These are phyloP conservation scores for Hemiscyllium ocellatum DNA, from an alignment of 2,113 vertebrate species.

Conservation along the genomic window DNA sequence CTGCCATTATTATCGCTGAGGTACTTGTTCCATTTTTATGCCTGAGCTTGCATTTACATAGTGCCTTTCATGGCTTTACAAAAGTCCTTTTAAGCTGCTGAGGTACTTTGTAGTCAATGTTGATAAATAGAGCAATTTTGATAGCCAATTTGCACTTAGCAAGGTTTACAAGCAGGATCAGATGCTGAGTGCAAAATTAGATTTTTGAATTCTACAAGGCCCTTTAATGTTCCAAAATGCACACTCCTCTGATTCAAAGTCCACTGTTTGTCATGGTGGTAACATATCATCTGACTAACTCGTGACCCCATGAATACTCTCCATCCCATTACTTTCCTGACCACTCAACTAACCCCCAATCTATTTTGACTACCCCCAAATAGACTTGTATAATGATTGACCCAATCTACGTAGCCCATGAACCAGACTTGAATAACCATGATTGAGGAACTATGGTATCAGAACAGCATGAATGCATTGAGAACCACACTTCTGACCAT, in stretches of 20 bases:
- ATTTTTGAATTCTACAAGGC: neutral
- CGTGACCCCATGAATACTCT: too few species aligned
- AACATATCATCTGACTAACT: neutral
- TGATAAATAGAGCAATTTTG: neutral
- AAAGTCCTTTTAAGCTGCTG: neutral
- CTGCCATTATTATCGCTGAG: too few species aligned
- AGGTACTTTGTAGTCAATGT: neutral
- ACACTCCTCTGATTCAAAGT: neutral
- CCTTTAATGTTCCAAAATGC: neutral
- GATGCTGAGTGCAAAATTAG: neutral
- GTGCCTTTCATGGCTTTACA: neutral
- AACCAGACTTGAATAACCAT: too few species aligned
- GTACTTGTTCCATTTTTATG: too few species aligned
- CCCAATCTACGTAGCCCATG: too few species aligned
- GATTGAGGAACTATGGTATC: too few species aligned
- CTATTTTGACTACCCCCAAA: too few species aligned
- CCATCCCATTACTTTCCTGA: too few species aligned
- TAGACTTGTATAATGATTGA: too few species aligned
- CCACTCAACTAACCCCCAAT: too few species aligned
- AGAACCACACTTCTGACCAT: too few species aligned
- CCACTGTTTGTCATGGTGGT: neutral
- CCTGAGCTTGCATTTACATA: neutral
- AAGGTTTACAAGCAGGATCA: neutral
- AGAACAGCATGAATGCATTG: too few species aligned
- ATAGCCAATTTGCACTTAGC: neutral